Percentiles rank a stretch among this genome's conserved stretches.
Conservation (phyloP, 2,113 vertebrate species). For the Oxyura jamaicensis region DNA sequence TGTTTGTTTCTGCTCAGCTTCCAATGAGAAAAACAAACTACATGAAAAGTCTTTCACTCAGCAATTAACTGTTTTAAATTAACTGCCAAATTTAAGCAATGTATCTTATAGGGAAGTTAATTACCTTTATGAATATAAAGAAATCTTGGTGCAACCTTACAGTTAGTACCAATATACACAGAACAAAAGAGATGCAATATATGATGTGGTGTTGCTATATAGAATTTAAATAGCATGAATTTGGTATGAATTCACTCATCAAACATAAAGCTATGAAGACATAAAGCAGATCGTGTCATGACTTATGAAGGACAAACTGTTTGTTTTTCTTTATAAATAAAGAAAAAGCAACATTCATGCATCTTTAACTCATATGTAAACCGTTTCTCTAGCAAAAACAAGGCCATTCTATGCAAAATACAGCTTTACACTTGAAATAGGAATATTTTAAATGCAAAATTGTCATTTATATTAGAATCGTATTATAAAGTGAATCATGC, state of each 20-base stretch:
- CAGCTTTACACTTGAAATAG: background rate
- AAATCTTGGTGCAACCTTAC: background rate
- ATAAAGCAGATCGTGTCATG: background rate
- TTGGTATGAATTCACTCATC: background rate
- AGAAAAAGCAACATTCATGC: background rate
- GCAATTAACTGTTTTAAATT: background rate
- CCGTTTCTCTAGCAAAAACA: background rate
- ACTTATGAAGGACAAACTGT: background rate
- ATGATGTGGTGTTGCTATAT: background rate
- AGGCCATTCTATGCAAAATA: background rate
- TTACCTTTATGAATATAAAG: background rate
- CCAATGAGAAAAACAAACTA: background rate
- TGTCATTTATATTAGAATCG: background rate
- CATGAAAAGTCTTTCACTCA: background rate
- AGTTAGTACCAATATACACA: background rate
- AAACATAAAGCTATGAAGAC: background rate
- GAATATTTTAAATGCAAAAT: background rate
- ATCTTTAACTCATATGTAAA: background rate
- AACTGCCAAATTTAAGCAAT: background rate
- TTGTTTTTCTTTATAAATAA: slow-evolving; percentile 14
- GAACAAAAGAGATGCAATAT: background rate
- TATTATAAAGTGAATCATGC: background rate
- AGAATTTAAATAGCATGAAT: background rate
- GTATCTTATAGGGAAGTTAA: background rate
- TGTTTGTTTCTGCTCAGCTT: background rate